Conservation (phyloP, 2,113 vertebrate genomes). For the Anhinga anhinga region DNA sequence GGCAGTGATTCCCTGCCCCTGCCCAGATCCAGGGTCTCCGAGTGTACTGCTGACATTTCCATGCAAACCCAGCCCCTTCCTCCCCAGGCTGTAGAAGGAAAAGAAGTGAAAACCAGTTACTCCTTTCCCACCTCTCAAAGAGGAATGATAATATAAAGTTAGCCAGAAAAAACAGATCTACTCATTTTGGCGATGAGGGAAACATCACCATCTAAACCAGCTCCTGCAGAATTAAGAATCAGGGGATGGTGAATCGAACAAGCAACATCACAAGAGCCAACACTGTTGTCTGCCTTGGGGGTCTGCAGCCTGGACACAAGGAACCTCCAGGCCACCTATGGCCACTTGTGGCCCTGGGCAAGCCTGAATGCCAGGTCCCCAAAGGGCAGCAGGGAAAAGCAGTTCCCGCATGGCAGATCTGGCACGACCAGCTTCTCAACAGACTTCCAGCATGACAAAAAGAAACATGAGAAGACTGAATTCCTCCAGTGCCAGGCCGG, state of each 20-base stretch:
- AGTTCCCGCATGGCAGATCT: background rate
- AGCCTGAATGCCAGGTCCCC: background rate
- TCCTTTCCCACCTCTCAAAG: background rate
- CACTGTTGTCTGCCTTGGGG: background rate
- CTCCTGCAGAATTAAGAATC: background rate
- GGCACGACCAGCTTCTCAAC: background rate
- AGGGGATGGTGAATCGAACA: background rate
- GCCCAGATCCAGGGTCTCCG: background rate
- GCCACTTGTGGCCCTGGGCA: background rate
- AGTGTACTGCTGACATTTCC: fast-evolving
- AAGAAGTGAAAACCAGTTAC: background rate
- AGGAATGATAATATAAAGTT: background rate
- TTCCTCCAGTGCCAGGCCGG: background rate
- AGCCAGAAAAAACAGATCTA: background rate
- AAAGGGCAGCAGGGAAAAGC: background rate
- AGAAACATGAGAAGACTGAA: background rate
- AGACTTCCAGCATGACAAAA: background rate
- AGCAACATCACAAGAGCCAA: background rate
- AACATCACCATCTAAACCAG: background rate
- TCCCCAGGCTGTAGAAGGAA: background rate
- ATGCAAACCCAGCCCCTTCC: background rate
- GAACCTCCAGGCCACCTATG: background rate
- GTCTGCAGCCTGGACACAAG: background rate
- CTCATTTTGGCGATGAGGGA: background rate
- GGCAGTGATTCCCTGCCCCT: background rate